Conservation (phyloP, 2,888 invertebrate genomes). For the Buathra laborator region DNA sequence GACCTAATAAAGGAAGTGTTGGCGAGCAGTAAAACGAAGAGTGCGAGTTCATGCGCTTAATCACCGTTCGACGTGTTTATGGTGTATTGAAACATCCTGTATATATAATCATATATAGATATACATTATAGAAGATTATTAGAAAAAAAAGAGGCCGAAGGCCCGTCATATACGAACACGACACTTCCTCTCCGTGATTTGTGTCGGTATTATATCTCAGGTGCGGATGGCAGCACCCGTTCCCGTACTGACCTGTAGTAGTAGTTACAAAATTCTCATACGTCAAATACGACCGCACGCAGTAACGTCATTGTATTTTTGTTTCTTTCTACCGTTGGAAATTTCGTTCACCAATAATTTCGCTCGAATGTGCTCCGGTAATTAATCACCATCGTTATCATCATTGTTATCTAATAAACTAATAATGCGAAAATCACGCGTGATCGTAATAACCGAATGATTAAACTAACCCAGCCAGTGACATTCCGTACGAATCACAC, state of each 20-base stretch:
- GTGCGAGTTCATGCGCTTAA: not conserved
- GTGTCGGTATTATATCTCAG: slow-evolving; percentile 22
- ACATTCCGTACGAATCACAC: slow-evolving; percentile 33
- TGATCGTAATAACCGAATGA: slow-evolving; percentile 3
- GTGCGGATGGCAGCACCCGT: slow-evolving; percentile 56
- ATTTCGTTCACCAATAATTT: slow-evolving; percentile 42
- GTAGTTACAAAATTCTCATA: slow-evolving; percentile 51
- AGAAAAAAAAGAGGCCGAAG: no score
- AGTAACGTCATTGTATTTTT: slow-evolving; percentile 42
- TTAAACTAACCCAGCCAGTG: slow-evolving; percentile 11
- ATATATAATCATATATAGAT: no score
- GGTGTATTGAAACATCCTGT: not conserved
- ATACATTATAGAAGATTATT: no score
- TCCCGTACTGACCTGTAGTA: slow-evolving; percentile 21
- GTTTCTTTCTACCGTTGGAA: slow-evolving; percentile 31
- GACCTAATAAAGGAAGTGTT: no score
- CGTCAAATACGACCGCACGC: slow-evolving; percentile 57
- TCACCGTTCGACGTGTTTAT: not conserved
- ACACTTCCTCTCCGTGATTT: slow-evolving; percentile 20
- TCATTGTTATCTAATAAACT: slow-evolving; percentile 5
- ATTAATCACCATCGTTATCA: not conserved
- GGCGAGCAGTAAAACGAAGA: no score
- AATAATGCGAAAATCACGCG: slow-evolving; percentile 29
- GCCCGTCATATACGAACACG: no score
- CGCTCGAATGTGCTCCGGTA: slow-evolving; percentile 65